These are phyloP conservation scores for Pteromalus puparum DNA, from an alignment of 1,140 invertebrate species.

Conservation along the genomic window DNA sequence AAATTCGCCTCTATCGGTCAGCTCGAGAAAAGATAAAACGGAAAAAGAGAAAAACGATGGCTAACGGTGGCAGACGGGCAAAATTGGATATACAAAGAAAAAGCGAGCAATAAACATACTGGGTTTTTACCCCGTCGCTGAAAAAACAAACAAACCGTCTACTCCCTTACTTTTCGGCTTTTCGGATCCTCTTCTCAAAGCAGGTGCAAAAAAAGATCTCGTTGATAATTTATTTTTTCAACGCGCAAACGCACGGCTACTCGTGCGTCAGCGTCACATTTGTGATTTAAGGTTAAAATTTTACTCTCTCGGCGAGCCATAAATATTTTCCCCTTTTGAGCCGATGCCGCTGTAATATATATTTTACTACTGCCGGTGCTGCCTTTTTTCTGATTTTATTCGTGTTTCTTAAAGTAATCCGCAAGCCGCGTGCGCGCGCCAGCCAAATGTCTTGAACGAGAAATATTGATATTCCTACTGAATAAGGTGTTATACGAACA, in stretches of 20 bases:
- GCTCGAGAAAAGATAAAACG: constrained; percentile 5
- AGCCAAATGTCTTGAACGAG: constrained; percentile 4
- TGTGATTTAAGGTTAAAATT: constrained; percentile 27
- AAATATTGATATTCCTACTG: constrained; percentile 36
- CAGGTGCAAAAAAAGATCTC: not conserved
- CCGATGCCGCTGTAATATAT: not conserved
- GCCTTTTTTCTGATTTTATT: constrained; percentile 25
- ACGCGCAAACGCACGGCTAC: not conserved
- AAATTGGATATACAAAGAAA: constrained; percentile 24
- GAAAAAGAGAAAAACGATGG: not conserved
- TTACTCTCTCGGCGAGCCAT: not conserved
- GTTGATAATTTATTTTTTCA: not conserved
- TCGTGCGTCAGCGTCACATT: not conserved
- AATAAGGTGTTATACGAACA: constrained; percentile 18
- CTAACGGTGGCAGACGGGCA: not conserved
- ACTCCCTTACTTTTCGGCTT: not conserved
- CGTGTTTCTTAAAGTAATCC: constrained; percentile 16
- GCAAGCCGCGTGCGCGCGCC: not conserved
- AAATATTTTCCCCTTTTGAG: constrained; percentile 26
- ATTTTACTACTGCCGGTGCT: constrained; percentile 6
- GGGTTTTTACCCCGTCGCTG: not conserved
- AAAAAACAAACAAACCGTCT: not conserved
- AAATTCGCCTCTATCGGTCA: constrained; percentile 38
- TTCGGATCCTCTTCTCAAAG: not conserved
- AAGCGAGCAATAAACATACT: not conserved